phyloP scores from a whole-genome alignment of 1,140 invertebrate genomes.

The Drosophila pectinifera region DNA sequence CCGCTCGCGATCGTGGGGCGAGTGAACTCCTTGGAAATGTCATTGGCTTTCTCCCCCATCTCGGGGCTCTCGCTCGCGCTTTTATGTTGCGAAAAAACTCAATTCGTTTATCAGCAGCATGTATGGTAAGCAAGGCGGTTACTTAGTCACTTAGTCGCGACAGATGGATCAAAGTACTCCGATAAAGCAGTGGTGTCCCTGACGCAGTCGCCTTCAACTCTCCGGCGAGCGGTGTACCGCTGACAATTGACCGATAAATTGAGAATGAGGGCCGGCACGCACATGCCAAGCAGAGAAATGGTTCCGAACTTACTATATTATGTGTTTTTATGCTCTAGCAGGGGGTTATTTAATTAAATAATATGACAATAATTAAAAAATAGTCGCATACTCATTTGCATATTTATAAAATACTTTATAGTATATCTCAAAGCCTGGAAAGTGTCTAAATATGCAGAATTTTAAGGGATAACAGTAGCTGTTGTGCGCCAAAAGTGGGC shows the following conservation, averaged over 20 bases:
- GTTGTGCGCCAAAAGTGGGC: too few relatives aligned
- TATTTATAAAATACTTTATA: too few relatives aligned
- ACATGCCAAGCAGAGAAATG: slow-evolving; percentile 47
- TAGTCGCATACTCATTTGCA: too few relatives aligned
- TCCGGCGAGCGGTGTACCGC: slow-evolving; percentile 9
- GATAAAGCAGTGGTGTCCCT: slow-evolving; percentile 58
- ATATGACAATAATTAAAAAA: not conserved
- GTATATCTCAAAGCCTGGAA: not conserved
- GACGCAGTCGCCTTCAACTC: slow-evolving; percentile 57
- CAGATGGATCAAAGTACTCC: slow-evolving; percentile 52
- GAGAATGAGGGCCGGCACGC: slow-evolving; percentile 51
- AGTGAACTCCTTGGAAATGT: slow-evolving; percentile 73
- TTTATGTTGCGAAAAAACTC: slow-evolving; percentile 48
- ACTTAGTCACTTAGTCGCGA: slow-evolving; percentile 47
- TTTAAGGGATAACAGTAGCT: too few relatives aligned
- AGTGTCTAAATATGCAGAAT: not conserved
- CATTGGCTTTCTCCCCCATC: slow-evolving; percentile 67
- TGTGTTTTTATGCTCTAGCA: not conserved
- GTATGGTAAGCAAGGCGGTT: slow-evolving; percentile 19
- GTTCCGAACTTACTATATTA: slow-evolving; percentile 6
- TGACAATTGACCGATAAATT: slow-evolving; percentile 62
- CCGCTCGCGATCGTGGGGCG: slow-evolving; percentile 46
- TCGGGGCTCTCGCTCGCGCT: slow-evolving; percentile 7
- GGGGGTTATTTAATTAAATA: not conserved
- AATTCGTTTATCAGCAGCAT: slow-evolving; percentile 37